These are phyloP conservation scores for Misgurnus mizolepis DNA, from an alignment of 2,113 vertebrate species.

Conservation along the genomic window DNA sequence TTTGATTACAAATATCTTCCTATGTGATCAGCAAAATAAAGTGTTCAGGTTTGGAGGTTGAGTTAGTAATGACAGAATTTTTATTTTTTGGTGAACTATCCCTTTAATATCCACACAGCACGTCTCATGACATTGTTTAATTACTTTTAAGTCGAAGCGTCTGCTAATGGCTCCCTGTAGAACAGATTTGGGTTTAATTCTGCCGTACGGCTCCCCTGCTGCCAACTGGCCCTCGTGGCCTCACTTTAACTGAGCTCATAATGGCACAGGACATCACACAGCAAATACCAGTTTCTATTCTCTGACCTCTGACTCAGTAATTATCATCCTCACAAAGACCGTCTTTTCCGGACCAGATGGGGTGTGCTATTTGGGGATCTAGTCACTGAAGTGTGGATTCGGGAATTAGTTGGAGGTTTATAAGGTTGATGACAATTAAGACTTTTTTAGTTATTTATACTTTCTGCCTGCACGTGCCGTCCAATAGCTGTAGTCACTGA, in stretches of 20 bases:
- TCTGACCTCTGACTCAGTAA: constrained; percentile 39
- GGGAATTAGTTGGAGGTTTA: neutral
- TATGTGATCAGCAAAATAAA: no score
- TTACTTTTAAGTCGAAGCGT: constrained; percentile 16
- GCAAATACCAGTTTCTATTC: constrained; percentile 37
- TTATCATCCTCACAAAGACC: constrained; percentile 35
- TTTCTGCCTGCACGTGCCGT: no score
- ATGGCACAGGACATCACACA: constrained; percentile 31
- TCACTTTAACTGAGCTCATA: constrained; percentile 30
- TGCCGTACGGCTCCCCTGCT: constrained; percentile 4
- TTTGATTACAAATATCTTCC: no score
- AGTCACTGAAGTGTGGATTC: constrained; percentile 8
- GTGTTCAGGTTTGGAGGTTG: neutral
- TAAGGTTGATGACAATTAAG: neutral
- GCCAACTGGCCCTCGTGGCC: constrained; percentile 6
- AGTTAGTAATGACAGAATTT: no score
- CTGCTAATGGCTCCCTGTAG: constrained; percentile 34
- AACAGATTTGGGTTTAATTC: neutral
- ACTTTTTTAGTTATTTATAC: neutral
- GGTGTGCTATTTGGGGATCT: neutral
- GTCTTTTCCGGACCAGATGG: constrained; percentile 27
- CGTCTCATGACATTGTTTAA: constrained; percentile 12
- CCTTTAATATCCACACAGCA: constrained; percentile 29
- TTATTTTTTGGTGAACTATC: no score
- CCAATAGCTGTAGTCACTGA: neutral